Evolutionary conservation across 2,888 invertebrate genomes (phyloP), one percentile per base, ranked within the genome.

Genomic region (Rugalucina vietnamica): DNA sequence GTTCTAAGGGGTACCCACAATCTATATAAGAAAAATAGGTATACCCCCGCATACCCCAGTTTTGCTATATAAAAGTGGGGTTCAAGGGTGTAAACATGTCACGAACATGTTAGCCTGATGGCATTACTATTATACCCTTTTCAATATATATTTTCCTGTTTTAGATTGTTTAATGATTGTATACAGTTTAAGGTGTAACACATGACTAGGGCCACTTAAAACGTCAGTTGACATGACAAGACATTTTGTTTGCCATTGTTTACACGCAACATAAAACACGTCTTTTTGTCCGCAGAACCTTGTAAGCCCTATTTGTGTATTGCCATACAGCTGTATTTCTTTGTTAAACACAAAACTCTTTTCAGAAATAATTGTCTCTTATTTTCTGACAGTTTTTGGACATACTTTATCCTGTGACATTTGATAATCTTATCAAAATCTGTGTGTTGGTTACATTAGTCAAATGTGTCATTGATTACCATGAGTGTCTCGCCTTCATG

Each of bases 201-300:
- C 32, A 65, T 34, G 65, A 65, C 34, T 65, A 10, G 65, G 34
- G 27, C 34, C 65, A 65, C 65, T 65, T 65, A 65, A 65, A 65
- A 32, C 34, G 65, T 65, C 65, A 65, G 2, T 34, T 21, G 14
- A 32, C 32, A 18, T 65, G 65, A 65, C 65, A 65, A 21, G 34
- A 18, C 24, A 1, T 65, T 65, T 65, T 65, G 21, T 5, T 34
- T 10, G 65, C 34, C 29, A 60, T 65, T 65, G 34, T 65, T 8
- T 65, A 65, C 65, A 65, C 32, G 65, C 32, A 65, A 65, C 65
- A 34, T 65, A 29, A 65, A 65, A 65, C 65, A 65, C 34, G 65
- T 65, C 65, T 29, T 65, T 65, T 65, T 32, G 32, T 34, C 34
- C 65, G 34, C 32, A 34, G 65, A 34, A 14, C 65, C 34, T 60